Base-by-base conservation (phyloP, 2,888 invertebrate genomes). In the Leptura quadrifasciata region DNA sequence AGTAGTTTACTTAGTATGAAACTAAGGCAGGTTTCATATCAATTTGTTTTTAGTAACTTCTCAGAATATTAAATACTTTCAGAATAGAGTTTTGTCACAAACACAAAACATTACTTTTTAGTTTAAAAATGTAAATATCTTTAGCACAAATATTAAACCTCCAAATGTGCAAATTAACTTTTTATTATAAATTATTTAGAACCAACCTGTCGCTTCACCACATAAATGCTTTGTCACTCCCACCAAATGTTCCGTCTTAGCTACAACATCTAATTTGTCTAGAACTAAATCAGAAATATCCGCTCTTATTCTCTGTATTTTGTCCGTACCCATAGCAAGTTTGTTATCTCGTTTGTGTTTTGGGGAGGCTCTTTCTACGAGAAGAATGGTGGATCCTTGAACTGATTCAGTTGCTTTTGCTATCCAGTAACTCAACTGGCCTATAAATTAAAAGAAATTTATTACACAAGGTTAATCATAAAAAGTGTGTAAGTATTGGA, bases 141-240 rank as follows among this genome's bases (percentile, higher is more conserved):
- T n/a, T 68, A 39, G 9, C 5, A 10, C 15, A 20, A 55, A 54
- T 74, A 12, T 54, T 58, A 65, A 55, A 24, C 24, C 5, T 24
- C 24, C 24, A 24, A 24, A 24, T 24, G 5, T 24, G 5, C 24
- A 24, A 24, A 24, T 5, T 24, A 5, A 24, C 5, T 24, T 24
- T 24, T 24, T 5, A 24, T 24, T 24, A 31, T 6, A 31, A 31
- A 31, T 8, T 6, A 31, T 31, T 6, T 0, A 31, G 27, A 27
- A 55, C 24, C 76, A 85, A 95, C 95, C 95, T 71, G 97, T 97
- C 52, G 97, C 97, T 31, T 92, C 93, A 0, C 97, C 97, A 89
- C 97, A 97, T 55, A 97, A 91, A 88, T 97, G 97, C 89, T 97
- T 98, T 1, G 97, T 95, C 21, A 96, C 89, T 0, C 94, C 96